These are phyloP conservation scores for Melanotaenia nigrans DNA, from an alignment of 2,797 vertebrate species.

Conservation along the genomic window DNA sequence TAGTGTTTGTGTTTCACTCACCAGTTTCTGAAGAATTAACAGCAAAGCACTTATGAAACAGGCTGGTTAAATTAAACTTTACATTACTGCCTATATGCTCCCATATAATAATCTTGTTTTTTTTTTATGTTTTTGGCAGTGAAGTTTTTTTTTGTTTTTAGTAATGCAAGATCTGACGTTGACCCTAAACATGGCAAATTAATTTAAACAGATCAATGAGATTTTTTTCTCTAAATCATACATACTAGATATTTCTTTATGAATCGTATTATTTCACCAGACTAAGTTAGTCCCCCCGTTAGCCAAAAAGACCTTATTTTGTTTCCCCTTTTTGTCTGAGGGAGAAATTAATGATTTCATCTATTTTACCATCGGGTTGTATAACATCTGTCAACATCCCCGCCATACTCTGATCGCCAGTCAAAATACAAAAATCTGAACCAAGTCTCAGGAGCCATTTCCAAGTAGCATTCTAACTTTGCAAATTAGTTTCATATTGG, in stretches of 20 bases:
- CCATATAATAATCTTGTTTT: background rate
- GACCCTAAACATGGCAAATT: background rate
- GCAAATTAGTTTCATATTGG: conserved; percentile 61
- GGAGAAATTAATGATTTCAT: conserved; percentile 44
- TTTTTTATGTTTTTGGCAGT: background rate
- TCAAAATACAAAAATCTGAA: conserved; percentile 51
- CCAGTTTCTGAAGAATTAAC: background rate
- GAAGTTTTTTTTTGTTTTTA: background rate
- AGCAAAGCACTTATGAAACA: background rate
- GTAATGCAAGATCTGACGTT: background rate
- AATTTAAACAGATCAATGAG: background rate
- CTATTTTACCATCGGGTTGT: conserved; percentile 40
- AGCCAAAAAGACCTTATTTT: conserved; percentile 17
- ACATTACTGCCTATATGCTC: background rate
- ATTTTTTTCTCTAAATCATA: background rate
- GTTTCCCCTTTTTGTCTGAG: conserved; percentile 3
- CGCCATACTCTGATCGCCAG: conserved; percentile 30
- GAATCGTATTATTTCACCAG: conserved; percentile 1
- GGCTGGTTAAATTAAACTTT: background rate
- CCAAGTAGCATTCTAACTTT: conserved; percentile 44
- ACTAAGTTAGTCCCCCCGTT: background rate
- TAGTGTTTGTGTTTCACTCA: background rate
- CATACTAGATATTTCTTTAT: background rate
- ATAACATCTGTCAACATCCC: conserved; percentile 43
- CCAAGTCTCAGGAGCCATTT: conserved; percentile 39